Percentiles rank a stretch among this genome's conserved stretches.
Conservation (phyloP, 2,113 vertebrate species). For the Chinchilla lanigera region DNA sequence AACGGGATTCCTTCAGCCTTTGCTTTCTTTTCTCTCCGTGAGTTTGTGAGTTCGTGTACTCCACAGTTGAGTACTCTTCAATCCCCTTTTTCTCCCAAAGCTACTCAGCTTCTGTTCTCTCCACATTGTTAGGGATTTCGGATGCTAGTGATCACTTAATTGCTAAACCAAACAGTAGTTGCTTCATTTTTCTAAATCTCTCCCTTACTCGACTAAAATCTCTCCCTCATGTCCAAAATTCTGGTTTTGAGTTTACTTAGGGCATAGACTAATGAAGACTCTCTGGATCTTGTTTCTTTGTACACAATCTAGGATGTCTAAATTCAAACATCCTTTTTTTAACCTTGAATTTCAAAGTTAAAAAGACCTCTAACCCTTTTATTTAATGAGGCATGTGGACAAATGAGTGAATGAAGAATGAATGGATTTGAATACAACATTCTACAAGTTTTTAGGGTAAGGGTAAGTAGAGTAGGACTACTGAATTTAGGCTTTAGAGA, state of each 20-base stretch:
- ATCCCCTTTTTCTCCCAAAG: background rate
- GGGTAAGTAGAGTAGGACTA: background rate
- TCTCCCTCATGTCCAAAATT: background rate
- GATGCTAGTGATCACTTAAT: background rate
- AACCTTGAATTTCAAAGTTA: background rate
- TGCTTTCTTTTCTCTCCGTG: background rate
- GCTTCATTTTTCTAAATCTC: background rate
- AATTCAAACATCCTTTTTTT: background rate
- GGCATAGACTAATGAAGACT: background rate
- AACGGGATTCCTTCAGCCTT: background rate
- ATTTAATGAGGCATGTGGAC: background rate
- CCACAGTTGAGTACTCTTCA: background rate
- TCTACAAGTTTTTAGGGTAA: background rate
- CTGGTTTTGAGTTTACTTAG: background rate
- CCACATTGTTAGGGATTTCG: background rate
- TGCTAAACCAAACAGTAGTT: background rate
- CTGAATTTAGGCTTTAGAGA: background rate
- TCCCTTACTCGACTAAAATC: background rate
- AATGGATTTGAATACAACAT: background rate
- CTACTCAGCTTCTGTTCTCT: background rate
- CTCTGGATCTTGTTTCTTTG: background rate
- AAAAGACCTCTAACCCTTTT: background rate
- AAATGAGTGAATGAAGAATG: background rate
- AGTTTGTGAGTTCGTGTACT: background rate
- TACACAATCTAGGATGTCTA: background rate